Evolutionary conservation across 2,113 vertebrate genomes (phyloP).

Genomic region (Mus pahari): DNA sequence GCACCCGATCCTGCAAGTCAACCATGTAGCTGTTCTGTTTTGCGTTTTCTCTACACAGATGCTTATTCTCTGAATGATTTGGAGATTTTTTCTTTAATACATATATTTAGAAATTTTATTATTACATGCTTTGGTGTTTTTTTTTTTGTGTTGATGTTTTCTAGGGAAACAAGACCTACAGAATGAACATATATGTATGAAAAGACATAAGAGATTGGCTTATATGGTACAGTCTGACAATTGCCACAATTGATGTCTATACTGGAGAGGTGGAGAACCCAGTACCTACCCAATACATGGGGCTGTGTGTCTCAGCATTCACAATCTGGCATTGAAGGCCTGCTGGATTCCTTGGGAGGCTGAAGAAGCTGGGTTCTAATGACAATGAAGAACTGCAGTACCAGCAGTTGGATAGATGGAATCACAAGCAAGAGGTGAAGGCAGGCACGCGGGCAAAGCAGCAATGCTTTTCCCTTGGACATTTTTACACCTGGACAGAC

Average conservation of each 20-base stretch:
- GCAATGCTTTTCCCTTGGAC: neutral
- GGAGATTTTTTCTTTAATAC: neutral
- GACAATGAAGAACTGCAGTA: neutral
- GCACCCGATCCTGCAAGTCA: neutral
- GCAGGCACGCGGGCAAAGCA: neutral
- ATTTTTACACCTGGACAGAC: too few species aligned
- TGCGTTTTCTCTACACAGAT: neutral
- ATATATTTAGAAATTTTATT: neutral
- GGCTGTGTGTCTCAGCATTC: too few species aligned
- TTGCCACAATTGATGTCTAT: neutral
- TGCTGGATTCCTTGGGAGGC: neutral
- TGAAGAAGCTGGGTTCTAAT: neutral
- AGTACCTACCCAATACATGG: neutral
- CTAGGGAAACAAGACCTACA: neutral
- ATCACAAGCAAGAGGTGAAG: neutral
- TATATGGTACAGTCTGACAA: too few species aligned
- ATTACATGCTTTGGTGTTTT: neutral
- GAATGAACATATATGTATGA: too few species aligned
- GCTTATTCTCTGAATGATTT: neutral
- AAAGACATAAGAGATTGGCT: neutral
- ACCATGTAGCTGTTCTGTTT: neutral
- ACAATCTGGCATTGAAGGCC: neutral
- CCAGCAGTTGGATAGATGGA: neutral
- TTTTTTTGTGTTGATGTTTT: neutral
- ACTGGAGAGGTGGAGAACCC: neutral